Percentiles rank a stretch among this genome's conserved stretches.
Evolutionary conservation across 2,797 vertebrate genomes (phyloP).

Genomic region (Micrastur ruficollis): DNA sequence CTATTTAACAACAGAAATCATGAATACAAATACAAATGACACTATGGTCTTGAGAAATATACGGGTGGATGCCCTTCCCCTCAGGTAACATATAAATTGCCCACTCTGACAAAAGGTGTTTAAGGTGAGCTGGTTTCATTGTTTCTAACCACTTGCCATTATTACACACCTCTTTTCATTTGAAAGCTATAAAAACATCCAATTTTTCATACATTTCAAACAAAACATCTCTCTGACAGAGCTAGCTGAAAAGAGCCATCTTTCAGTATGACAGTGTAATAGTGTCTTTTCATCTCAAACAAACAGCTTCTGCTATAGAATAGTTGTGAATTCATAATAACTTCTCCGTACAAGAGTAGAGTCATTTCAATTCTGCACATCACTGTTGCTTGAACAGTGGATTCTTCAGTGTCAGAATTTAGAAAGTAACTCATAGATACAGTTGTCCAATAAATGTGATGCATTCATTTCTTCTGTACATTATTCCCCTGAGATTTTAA

Average conservation of each 20-base stretch:
- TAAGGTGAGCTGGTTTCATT: conserved; percentile 29
- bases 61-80: conserved; percentile 17
- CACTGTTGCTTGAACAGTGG: background rate
- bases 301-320: conserved; percentile 10
- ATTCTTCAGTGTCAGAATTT: conserved; percentile 23
- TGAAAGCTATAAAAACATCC: conserved; percentile 35
- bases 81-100: conserved; percentile 27
- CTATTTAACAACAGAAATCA: background rate
- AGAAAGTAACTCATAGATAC: conserved; percentile 1
- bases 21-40: background rate
- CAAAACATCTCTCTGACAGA: conserved; percentile 3
- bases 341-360: background rate
- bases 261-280: conserved; percentile 47
- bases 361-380: conserved; percentile 6
- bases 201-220: background rate
- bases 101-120: background rate
- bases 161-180: conserved; percentile 19
- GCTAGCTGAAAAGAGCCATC: conserved; percentile 22
- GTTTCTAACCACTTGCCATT: conserved; percentile 15
- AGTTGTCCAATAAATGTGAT: background rate
- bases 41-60: background rate
- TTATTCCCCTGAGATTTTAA: background rate
- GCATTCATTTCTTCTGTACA: background rate
- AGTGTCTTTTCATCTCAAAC: conserved; percentile 32
- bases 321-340: background rate